Conservation (phyloP, 2,888 invertebrate genomes). For the Scaptomyza tumidula region DNA sequence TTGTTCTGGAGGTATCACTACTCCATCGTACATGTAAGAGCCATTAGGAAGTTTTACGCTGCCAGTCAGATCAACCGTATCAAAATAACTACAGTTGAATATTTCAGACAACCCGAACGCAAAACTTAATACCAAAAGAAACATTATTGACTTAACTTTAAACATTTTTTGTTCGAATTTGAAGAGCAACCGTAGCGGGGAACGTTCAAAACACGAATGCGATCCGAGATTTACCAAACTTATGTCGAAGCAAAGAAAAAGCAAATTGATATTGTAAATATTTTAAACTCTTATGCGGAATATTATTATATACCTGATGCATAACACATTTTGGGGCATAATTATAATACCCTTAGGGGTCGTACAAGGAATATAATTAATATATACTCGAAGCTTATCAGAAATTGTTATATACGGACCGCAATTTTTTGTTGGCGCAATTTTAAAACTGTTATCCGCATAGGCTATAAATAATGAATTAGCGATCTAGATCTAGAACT, state of each 20-base stretch:
- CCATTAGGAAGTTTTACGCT: slow-evolving; percentile 47
- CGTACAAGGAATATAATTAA: too few species aligned
- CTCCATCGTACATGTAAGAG: slow-evolving; percentile 51
- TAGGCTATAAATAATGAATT: too few species aligned
- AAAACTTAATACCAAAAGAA: not conserved
- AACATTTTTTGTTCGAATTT: not conserved
- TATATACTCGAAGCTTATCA: not conserved
- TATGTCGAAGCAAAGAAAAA: too few species aligned
- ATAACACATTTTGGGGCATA: too few species aligned
- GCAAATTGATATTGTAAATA: too few species aligned
- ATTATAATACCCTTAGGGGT: not conserved
- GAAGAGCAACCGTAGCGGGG: not conserved
- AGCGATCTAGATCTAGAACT: too few species aligned
- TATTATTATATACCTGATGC: not conserved
- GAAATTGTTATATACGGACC: not conserved
- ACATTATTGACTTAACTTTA: not conserved
- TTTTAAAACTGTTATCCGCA: not conserved
- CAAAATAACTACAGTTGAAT: slow-evolving; percentile 39
- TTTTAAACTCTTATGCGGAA: not conserved
- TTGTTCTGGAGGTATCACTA: slow-evolving; percentile 43
- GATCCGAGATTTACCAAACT: not conserved
- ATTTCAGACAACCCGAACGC: not conserved
- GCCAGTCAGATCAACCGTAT: slow-evolving; percentile 53
- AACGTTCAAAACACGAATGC: not conserved
- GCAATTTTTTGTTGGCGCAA: not conserved